Percentiles rank a stretch among this genome's conserved stretches.
Conservation (phyloP, 2,888 invertebrate genomes). For the Cephus sareptanus region DNA sequence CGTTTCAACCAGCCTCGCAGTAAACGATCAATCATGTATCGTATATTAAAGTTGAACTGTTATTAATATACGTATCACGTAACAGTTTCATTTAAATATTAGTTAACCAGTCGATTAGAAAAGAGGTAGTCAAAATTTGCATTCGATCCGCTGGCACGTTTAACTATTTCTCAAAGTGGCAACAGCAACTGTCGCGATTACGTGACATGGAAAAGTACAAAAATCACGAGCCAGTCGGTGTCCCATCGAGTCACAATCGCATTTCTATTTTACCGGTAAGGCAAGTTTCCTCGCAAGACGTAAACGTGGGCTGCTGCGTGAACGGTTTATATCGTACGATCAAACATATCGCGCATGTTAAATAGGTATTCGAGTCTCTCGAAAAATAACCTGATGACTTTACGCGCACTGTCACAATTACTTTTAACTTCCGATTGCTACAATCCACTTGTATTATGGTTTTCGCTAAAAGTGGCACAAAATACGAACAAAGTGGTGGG, state of each 20-base stretch:
- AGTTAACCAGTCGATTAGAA: background rate
- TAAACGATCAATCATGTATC: background rate
- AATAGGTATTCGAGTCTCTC: background rate
- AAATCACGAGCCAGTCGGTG: background rate
- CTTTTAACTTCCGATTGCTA: background rate
- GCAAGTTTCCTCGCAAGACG: background rate
- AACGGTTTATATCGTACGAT: background rate
- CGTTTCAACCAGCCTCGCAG: background rate
- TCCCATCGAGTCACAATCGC: background rate
- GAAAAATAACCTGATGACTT: background rate
- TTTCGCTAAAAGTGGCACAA: constrained; percentile 54
- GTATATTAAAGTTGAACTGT: background rate
- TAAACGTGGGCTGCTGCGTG: background rate
- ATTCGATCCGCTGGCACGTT: background rate
- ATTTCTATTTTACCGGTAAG: background rate
- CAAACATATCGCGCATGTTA: background rate
- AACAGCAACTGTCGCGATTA: background rate
- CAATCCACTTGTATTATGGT: constrained; percentile 24
- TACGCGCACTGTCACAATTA: background rate
- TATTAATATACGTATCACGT: background rate
- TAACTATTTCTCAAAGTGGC: background rate
- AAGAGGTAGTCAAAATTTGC: background rate
- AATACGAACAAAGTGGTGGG: constrained; percentile 60
- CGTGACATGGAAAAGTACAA: background rate
- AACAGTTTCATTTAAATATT: background rate